Evolutionary conservation across 2,113 vertebrate species (phyloP), one percentile per base, ranked within the genome.

Genomic region (Tautogolabrus adspersus): DNA sequence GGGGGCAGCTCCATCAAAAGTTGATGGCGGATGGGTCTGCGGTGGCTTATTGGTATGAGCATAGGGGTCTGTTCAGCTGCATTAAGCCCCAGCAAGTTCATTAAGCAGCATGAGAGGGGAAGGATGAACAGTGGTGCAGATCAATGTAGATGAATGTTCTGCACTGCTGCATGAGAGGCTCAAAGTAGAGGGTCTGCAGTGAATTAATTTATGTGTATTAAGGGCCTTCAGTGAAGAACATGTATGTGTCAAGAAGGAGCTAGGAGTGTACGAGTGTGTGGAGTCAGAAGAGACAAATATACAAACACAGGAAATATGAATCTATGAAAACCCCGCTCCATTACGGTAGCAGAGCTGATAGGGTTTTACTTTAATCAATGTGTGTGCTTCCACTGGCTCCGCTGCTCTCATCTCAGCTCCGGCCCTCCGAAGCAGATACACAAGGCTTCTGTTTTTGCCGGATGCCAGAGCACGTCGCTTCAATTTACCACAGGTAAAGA

Each of bases 31-130:
- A 70, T 38, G 62, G 74, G 59, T 66, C 62, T 75, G 75, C 5
- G 9, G 83, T 58, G 72, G 87, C 84, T 92, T 89, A 92, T 89
- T 85, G 90, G 88, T 90, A 89, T 91, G 90, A 89, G 87, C 66
- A 75, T 40, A 60, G 86, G 70, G 81, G 78, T 83, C 86, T 82
- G 82, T 81, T 86, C 79, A 72, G 88, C 84, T 52, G 85, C 85
- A 86, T 89, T 90, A 93, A 89, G 77, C 56, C 70, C 55, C 65
- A 38, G 84, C 72, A 74, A 90, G 87, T 93, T 93, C 89, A 92
- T 93, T 92, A 92, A 87, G 80, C 81, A 77, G 82, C 82, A 77
- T 85, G 72, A 91, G 87, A 83, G 78, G 82, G 72, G 72, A 82
- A 82, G 73, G 84, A 86, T 72, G 65, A 72, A 85, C 51, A 62